Conservation (phyloP, 2,113 vertebrate genomes). For the Mus pahari region DNA sequence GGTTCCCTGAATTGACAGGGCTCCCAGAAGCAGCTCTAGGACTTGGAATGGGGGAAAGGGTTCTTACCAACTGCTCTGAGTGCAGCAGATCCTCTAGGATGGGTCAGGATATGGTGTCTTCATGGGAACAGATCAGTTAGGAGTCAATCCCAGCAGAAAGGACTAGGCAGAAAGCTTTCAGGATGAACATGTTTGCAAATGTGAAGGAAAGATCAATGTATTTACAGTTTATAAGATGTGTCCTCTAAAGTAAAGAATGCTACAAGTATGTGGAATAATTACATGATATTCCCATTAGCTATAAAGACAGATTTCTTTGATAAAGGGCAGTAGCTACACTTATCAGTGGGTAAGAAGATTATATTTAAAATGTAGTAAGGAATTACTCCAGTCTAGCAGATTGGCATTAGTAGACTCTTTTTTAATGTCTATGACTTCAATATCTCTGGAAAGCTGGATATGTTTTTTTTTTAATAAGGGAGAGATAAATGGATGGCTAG, state of each 20-base stretch:
- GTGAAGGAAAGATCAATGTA: neutral
- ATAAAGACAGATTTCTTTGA: neutral
- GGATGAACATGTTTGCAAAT: neutral
- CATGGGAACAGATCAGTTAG: too few species aligned
- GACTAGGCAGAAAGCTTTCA: neutral
- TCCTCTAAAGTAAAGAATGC: neutral
- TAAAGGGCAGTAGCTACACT: neutral
- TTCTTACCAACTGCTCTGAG: too few species aligned
- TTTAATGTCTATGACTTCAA: neutral
- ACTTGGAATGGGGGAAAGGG: too few species aligned
- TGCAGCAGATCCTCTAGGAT: too few species aligned
- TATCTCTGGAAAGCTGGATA: neutral
- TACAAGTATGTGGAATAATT: neutral
- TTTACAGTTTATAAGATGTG: neutral
- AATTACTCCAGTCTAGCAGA: too few species aligned
- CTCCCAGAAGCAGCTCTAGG: too few species aligned
- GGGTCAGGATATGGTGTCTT: too few species aligned
- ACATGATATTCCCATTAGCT: neutral
- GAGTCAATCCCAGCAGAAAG: too few species aligned
- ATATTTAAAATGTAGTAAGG: neutral
- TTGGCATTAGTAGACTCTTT: neutral
- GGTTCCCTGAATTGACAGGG: too few species aligned
- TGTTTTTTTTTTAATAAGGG: neutral
- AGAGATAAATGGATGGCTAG: neutral
- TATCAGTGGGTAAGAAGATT: neutral